phyloP scores from a whole-genome alignment of 2,888 invertebrate genomes.

The Fragum fragum region DNA sequence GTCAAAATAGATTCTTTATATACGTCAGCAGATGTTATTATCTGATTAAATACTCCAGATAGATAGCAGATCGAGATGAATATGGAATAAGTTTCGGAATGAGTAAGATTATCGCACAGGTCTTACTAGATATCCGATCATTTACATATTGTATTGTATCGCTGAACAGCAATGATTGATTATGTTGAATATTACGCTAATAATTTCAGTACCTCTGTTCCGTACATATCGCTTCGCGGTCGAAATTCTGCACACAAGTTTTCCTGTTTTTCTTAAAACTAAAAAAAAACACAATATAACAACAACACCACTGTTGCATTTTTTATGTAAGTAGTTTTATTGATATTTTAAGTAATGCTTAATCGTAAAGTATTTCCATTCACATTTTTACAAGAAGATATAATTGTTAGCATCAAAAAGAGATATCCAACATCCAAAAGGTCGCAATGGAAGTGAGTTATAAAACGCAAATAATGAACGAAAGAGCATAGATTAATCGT shows the following conservation, averaged over 20 bases:
- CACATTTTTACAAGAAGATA: too few relatives aligned
- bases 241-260: background rate
- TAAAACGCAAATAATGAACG: too few relatives aligned
- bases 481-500: too few relatives aligned
- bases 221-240: background rate
- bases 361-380: too few relatives aligned
- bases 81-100: background rate
- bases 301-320: too few relatives aligned
- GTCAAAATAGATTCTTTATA: background rate
- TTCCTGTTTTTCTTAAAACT: too few relatives aligned
- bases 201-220: background rate
- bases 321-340: too few relatives aligned
- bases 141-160: constrained; percentile 13
- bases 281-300: too few relatives aligned
- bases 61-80: constrained; percentile 1
- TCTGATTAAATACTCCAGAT: constrained; percentile 9
- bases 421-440: too few relatives aligned
- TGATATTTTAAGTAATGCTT: too few relatives aligned
- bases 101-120: background rate
- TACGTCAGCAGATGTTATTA: background rate
- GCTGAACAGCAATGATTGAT: background rate
- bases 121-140: background rate
- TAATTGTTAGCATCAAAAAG: too few relatives aligned
- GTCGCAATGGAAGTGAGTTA: too few relatives aligned
- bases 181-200: constrained; percentile 2